Percentiles rank a stretch among this genome's conserved stretches.
Evolutionary conservation across 2,797 vertebrate species (phyloP).

Genomic region (Hephaestus fuliginosus): DNA sequence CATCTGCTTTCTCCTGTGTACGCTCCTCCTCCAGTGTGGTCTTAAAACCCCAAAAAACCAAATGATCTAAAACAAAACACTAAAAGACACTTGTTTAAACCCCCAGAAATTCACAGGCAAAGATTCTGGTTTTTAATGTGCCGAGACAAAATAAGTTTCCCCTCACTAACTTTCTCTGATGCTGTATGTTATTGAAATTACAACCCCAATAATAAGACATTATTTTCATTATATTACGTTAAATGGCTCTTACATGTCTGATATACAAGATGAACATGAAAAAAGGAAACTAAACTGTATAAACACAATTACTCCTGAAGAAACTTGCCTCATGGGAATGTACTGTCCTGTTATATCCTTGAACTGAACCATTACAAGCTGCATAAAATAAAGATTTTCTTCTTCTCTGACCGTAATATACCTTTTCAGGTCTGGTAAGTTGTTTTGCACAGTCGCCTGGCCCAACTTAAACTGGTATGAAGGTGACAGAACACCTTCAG

Average conservation of each 20-base stretch:
- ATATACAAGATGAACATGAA: constrained; percentile 24
- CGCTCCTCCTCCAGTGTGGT: constrained; percentile 92
- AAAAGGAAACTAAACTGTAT: not conserved
- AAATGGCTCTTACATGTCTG: not conserved
- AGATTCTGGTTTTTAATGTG: constrained; percentile 14
- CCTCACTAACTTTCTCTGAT: not conserved
- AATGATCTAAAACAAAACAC: constrained; percentile 40
- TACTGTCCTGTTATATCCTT: constrained; percentile 7
- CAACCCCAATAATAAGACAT: not conserved
- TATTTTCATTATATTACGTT: not conserved
- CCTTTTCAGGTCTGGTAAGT: constrained; percentile 18
- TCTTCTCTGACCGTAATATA: constrained; percentile 3
- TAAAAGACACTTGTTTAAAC: constrained; percentile 25
- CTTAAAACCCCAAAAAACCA: constrained; percentile 91
- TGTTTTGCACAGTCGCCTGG: constrained; percentile 22
- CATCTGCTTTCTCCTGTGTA: constrained; percentile 92
- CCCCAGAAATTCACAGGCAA: not conserved
- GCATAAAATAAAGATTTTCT: constrained; percentile 22
- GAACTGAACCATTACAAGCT: constrained; percentile 20
- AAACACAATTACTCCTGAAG: constrained; percentile 13
- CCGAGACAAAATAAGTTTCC: constrained; percentile 3
- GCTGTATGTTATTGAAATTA: constrained; percentile 5
- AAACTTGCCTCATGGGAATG: constrained; percentile 24
- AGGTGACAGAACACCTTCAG: constrained; percentile 51
- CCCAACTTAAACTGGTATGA: constrained; percentile 13